Evolutionary conservation across 2,113 vertebrate species (phyloP).

Genomic region (Apodemus speciosus): DNA sequence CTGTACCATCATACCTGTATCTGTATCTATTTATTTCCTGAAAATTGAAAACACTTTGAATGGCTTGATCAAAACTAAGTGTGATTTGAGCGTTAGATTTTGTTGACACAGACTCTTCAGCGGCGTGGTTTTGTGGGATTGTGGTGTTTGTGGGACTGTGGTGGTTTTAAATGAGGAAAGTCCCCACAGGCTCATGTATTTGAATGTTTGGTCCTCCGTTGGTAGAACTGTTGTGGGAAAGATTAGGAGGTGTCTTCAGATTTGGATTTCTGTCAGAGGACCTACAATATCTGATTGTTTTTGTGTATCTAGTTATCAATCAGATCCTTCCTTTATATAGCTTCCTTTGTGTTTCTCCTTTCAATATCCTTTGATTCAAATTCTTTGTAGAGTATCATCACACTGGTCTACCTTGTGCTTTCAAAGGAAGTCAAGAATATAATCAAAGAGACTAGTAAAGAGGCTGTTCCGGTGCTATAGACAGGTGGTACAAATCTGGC

Average conservation of each 20-base stretch:
- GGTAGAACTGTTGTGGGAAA: not conserved
- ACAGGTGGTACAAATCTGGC: not conserved
- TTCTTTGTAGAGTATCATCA: not conserved
- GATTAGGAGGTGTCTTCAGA: not conserved
- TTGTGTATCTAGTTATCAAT: not conserved
- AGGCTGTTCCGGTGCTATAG: not conserved
- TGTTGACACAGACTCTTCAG: not conserved
- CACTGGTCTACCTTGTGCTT: not conserved
- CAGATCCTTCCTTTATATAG: conserved; percentile 1
- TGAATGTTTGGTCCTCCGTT: not conserved
- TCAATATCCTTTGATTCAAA: not conserved
- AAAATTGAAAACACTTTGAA: conserved; percentile 41
- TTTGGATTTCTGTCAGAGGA: conserved; percentile 39
- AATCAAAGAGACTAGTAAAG: not conserved
- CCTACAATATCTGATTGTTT: not conserved
- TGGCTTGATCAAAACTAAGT: conserved; percentile 7
- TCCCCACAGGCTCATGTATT: not conserved
- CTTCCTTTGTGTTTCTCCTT: conserved; percentile 7
- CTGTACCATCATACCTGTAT: not conserved
- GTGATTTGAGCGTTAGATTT: not conserved
- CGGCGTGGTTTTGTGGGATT: not conserved
- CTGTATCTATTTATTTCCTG: not conserved
- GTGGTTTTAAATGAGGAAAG: not conserved
- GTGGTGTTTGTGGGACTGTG: not conserved
- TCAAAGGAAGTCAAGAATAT: conserved; percentile 29